Conservation (phyloP, 1,140 invertebrate species). For the Conus betulinus region DNA sequence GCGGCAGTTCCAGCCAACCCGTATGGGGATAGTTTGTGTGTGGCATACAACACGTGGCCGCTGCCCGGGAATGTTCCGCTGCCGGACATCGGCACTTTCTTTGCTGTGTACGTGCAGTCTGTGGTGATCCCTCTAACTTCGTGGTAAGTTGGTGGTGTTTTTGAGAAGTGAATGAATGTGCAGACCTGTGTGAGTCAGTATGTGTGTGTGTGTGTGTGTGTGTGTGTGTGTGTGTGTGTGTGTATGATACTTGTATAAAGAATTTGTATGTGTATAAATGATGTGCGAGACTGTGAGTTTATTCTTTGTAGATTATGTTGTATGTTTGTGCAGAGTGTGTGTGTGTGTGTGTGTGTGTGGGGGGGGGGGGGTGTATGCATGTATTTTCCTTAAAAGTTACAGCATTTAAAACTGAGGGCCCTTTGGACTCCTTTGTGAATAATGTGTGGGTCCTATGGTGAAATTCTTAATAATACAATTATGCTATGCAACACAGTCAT, state of each 20-base stretch:
- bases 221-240: not conserved
- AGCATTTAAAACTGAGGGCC: too few relatives aligned
- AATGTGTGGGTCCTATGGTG: too few relatives aligned
- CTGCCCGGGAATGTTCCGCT: slow-evolving; percentile 32
- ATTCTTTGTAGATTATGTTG: not conserved
- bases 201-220: not conserved
- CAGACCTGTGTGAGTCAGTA: not conserved
- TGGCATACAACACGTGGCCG: slow-evolving; percentile 15
- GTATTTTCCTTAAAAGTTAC: too few relatives aligned
- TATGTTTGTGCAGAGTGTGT: not conserved
- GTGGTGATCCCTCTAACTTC: slow-evolving; percentile 56
- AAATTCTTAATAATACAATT: too few relatives aligned
- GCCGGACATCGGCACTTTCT: slow-evolving; percentile 41
- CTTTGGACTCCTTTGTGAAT: too few relatives aligned
- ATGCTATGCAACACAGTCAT: too few relatives aligned
- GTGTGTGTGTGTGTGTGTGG: not conserved
- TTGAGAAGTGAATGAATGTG: not conserved
- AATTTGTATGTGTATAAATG: not conserved
- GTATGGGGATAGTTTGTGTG: not conserved
- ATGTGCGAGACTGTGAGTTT: not conserved
- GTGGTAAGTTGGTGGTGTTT: slow-evolving; percentile 42
- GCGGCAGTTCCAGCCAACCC: not conserved
- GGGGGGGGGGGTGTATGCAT: too few relatives aligned
- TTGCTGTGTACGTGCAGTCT: slow-evolving; percentile 42
- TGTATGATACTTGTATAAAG: not conserved